A percentile compares a stretch with the other conserved stretches of the same genome.
These are phyloP conservation scores for Gobio gobio DNA, from an alignment of 2,113 vertebrate species.

Conservation along the genomic window DNA sequence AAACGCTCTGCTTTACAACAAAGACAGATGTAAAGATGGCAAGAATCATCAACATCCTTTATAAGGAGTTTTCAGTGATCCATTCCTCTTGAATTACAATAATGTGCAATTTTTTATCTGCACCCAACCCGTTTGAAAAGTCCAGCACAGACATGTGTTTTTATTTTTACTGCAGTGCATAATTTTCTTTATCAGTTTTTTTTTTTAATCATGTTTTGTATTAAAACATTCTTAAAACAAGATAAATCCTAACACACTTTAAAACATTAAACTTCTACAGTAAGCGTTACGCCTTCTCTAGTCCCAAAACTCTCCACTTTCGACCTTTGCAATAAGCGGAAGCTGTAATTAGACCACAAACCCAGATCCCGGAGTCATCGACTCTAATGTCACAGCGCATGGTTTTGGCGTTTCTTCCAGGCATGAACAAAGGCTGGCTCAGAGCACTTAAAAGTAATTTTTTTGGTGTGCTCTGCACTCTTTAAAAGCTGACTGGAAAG, in stretches of 20 bases:
- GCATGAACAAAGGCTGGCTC: slow-evolving; percentile 31
- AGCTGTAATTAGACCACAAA: slow-evolving; percentile 15
- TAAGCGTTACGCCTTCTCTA: not conserved
- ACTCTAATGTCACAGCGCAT: not conserved
- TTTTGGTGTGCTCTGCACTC: slow-evolving; percentile 34
- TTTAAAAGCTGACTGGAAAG: not conserved
- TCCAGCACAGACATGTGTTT: not conserved
- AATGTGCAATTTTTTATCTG: not conserved
- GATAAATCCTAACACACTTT: not conserved
- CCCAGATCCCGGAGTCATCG: not conserved
- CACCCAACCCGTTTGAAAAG: not conserved
- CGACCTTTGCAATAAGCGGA: not conserved
- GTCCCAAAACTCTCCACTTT: not conserved
- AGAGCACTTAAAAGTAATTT: not conserved
- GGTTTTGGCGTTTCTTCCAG: slow-evolving; percentile 25
- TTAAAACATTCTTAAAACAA: not conserved
- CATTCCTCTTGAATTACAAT: not conserved
- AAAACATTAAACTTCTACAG: not conserved
- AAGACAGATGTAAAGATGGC: slow-evolving; percentile 24
- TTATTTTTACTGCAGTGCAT: not conserved
- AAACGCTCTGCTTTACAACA: slow-evolving; percentile 38
- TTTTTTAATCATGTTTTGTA: too few species aligned
- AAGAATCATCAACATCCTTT: slow-evolving; percentile 17
- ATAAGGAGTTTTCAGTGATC: not conserved
- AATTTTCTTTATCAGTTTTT: not conserved